phyloP scores from a whole-genome alignment of 2,113 vertebrate genomes.

The Phylloscopus trochiloides region DNA sequence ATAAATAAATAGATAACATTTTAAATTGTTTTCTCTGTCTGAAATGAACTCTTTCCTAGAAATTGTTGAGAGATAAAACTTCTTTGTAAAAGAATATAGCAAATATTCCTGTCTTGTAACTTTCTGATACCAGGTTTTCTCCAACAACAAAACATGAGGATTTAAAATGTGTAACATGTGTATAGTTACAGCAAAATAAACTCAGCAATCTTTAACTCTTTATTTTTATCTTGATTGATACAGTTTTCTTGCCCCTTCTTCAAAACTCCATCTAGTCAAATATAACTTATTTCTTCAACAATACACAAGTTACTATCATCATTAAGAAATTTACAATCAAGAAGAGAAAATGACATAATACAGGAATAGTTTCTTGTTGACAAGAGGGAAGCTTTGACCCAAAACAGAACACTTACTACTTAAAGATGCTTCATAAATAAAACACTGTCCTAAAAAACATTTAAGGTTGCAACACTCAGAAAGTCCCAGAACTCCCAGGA shows the following conservation, averaged over 20 bases:
- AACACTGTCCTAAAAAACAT: background rate
- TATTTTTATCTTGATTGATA: background rate
- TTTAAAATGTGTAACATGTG: background rate
- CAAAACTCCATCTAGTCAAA: background rate
- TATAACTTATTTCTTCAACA: background rate
- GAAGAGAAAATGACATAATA: background rate
- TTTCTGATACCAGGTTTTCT: background rate
- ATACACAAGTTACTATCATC: background rate
- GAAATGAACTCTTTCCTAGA: background rate
- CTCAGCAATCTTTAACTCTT: background rate
- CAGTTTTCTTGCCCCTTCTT: background rate
- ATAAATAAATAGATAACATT: background rate
- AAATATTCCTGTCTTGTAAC: background rate
- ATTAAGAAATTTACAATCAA: background rate
- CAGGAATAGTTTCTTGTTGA: background rate
- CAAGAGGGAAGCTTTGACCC: background rate
- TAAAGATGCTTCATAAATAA: conserved; percentile 6
- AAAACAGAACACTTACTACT: background rate
- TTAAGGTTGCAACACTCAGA: background rate
- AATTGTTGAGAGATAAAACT: background rate
- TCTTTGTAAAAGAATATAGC: background rate
- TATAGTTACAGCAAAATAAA: background rate
- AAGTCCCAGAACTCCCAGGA: conserved; percentile 9
- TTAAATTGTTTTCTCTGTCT: background rate
- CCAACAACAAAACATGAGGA: background rate